Evolutionary conservation across 2,797 vertebrate species (phyloP).

Genomic region (Limnodromus scolopaceus): DNA sequence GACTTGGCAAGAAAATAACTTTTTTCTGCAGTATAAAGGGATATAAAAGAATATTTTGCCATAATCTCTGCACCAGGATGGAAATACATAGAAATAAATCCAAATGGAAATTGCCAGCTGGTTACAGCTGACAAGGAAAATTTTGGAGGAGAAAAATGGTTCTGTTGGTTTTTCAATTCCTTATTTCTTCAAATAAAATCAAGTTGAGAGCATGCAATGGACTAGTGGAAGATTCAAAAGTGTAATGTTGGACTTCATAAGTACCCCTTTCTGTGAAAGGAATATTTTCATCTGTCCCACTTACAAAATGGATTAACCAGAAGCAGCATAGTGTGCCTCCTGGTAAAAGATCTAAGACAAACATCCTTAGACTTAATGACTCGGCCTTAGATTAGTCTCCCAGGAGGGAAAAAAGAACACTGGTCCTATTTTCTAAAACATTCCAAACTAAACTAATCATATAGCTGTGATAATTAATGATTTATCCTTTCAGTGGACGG

Average conservation of each 20-base stretch:
- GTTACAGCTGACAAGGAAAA: slow-evolving; percentile 27
- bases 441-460: slow-evolving; percentile 26
- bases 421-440: not conserved
- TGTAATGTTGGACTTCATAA: not conserved
- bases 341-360: slow-evolving; percentile 46
- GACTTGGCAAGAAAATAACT: slow-evolving; percentile 41
- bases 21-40: slow-evolving; percentile 22
- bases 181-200: slow-evolving; percentile 39
- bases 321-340: not conserved
- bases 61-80: slow-evolving; percentile 37
- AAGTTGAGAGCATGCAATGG: not conserved
- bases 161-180: not conserved
- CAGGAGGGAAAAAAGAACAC: not conserved
- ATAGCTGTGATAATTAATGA: slow-evolving; percentile 26
- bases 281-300: slow-evolving; percentile 32
- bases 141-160: slow-evolving; percentile 22
- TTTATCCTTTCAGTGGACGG: slow-evolving; percentile 16
- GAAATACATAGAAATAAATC: slow-evolving; percentile 41
- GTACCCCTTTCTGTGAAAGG: not conserved
- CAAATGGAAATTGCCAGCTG: slow-evolving; percentile 33
- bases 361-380: slow-evolving; percentile 22
- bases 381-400: not conserved
- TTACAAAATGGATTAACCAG: slow-evolving; percentile 43
- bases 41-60: slow-evolving; percentile 51
- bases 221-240: not conserved